Base-by-base conservation (phyloP, 1,140 invertebrate genomes). In the Heliconius himera region DNA sequence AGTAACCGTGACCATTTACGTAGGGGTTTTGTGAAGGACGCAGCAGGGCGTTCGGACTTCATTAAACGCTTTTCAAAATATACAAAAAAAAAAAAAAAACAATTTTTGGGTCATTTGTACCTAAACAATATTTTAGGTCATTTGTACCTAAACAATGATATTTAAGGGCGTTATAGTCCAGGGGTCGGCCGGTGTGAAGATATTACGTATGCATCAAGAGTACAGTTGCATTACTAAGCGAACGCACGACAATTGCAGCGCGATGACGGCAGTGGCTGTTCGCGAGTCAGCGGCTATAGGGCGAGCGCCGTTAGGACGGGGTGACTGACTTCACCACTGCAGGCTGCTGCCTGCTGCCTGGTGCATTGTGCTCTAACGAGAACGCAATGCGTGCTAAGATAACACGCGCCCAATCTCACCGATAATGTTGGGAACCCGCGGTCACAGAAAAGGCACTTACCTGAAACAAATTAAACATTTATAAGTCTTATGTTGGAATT, bases 331-430 rank as follows among this genome's bases (percentile, higher is more conserved):
- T 85, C 86, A 89, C 81, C 91, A 90, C 85, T 94, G 91, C 89
- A 93, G 89, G 89, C 85, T 46, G 41, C 33, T 46, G 41, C 41
- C 41, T 94, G 91, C 89, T 92, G 88, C 92, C 90, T 92, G 92
- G 92, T 93, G 92, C 92, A 94, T 94, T 94, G 92, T 93, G 92
- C 92, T 92, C 90, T 91, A 94, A 93, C 90, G 89, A 94, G 93
- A 92, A 94, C 93, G 86, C 89, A 89, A 89, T 93, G 89, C 90
- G 87, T 90, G 88, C 86, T 88, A 90, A 89, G 88, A 91, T 94
- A 92, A 91, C 82, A 87, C 85, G 79, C 80, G 79, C 85, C 82
- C 86, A 84, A 90, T 84, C 87, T 92, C 88, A 91, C 91, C 90
- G 82, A 85, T 84, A 77, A 82, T 72, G 70, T 73, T 80, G 74